Evolutionary conservation across 2,113 vertebrate species (phyloP).

Genomic region (Xiphorhynchus elegans): DNA sequence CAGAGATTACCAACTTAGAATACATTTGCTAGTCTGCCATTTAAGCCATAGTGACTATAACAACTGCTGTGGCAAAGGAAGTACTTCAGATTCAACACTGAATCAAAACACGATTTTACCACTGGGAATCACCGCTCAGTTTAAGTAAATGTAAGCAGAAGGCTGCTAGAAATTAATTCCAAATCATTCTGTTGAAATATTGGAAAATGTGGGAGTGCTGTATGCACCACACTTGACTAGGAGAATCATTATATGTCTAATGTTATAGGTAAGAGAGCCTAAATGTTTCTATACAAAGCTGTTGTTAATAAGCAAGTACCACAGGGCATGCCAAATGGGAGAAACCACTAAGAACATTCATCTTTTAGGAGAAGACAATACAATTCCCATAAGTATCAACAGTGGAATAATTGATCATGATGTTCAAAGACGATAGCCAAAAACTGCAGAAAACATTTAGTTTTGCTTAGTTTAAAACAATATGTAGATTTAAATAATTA

Average conservation of each 20-base stretch:
- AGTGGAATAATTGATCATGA: neutral
- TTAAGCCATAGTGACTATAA: slow-evolving; percentile 8
- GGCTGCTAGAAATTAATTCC: neutral
- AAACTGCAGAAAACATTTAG: neutral
- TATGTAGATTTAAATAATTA: neutral
- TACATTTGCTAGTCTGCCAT: neutral
- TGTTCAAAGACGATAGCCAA: neutral
- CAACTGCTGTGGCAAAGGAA: neutral
- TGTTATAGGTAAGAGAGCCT: rapidly evolving
- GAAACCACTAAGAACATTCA: neutral
- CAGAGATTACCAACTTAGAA: neutral
- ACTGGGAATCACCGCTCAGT: neutral
- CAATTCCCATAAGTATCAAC: neutral
- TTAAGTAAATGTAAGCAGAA: neutral
- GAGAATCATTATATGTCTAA: neutral
- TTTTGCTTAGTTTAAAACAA: neutral
- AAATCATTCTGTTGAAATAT: neutral
- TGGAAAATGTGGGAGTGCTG: neutral
- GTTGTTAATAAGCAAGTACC: neutral
- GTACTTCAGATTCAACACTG: neutral
- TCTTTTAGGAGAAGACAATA: neutral
- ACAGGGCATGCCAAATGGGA: neutral
- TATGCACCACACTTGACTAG: neutral
- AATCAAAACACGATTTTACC: neutral
- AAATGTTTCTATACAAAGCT: neutral